Base-by-base conservation (phyloP, 2,797 vertebrate genomes). In the Chiroxiphia lanceolata region DNA sequence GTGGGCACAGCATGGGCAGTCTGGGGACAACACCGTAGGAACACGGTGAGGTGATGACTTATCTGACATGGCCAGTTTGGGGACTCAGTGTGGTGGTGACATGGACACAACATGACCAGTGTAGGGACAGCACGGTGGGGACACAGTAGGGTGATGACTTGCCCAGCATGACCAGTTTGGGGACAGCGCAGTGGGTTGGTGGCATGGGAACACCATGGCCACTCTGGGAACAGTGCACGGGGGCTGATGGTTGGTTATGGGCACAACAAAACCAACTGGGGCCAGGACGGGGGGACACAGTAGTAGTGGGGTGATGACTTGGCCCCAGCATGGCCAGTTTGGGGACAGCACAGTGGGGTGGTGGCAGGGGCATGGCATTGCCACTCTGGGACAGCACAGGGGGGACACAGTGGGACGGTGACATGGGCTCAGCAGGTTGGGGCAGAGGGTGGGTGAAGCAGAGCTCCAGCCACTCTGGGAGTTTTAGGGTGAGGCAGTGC, bases 191-290 rank as follows among this genome's bases (percentile, higher is more conserved):
- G 11, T 4, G 25, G 7, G 15, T 42, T 25, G 64, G 3, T 45
- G 68, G 0, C 13, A 15, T 3, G 60, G 27, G 15, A 14, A 7
- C 60, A 0, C 34, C 60, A 0, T 40, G n/a, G 10, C 20, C 45
- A 0, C 38, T 10, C 1, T 17, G n/a, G 42, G 47, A 29, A 14
- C 13, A 3, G 47, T 14, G 23, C 13, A 4, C 23, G 6, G 47
- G 16, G 8, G 25, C 38, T 38, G 12, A 38, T 38, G 38, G 38
- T 38, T 38, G 38, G 38, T 38, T 26, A 40, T 26, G 75, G 75
- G 36, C 11, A 21, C 45, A 47, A 21, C 45, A 47, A 22, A 47
- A 47, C 45, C 21, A 22, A 47, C 21, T 47, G 45, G 45, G 36
- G 15, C 44, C 70, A 33, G n/a, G 14, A 9, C 1, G 3, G 29